phyloP scores from a whole-genome alignment of 2,113 vertebrate species.

The Phalacrocorax pelagicus region DNA sequence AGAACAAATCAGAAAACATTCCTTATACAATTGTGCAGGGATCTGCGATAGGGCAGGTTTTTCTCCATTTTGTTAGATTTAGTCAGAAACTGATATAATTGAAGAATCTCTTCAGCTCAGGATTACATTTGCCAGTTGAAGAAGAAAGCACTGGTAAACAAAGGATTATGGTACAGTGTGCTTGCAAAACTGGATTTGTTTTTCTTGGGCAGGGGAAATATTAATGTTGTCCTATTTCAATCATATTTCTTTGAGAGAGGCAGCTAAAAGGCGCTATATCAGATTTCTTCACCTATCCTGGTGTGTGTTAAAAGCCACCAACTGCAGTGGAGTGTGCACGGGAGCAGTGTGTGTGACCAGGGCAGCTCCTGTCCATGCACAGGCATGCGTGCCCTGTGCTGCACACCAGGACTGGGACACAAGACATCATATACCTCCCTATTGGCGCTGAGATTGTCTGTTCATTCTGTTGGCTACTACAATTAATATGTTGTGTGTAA shows the following conservation, averaged over 20 bases:
- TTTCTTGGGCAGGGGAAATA: background rate
- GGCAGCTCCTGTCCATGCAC: background rate
- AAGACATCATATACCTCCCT: accelerated
- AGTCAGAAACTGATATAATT: background rate
- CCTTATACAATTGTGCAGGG: background rate
- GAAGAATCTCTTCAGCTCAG: background rate
- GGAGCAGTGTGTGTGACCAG: accelerated
- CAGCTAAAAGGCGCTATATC: background rate
- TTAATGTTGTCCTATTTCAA: background rate
- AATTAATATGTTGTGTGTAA: background rate
- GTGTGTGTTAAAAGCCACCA: accelerated
- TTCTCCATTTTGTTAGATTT: background rate
- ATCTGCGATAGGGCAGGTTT: background rate
- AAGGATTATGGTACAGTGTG: background rate
- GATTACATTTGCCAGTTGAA: background rate
- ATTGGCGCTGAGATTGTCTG: background rate
- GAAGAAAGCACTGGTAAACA: background rate
- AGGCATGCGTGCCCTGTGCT: background rate
- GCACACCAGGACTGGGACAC: accelerated
- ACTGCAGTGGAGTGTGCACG: accelerated
- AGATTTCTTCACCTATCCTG: background rate
- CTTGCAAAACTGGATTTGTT: background rate
- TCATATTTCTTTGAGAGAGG: background rate
- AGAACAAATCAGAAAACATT: background rate
- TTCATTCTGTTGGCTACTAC: background rate